Conservation (phyloP, 1,140 invertebrate genomes). For the Matsumurasca onukii region DNA sequence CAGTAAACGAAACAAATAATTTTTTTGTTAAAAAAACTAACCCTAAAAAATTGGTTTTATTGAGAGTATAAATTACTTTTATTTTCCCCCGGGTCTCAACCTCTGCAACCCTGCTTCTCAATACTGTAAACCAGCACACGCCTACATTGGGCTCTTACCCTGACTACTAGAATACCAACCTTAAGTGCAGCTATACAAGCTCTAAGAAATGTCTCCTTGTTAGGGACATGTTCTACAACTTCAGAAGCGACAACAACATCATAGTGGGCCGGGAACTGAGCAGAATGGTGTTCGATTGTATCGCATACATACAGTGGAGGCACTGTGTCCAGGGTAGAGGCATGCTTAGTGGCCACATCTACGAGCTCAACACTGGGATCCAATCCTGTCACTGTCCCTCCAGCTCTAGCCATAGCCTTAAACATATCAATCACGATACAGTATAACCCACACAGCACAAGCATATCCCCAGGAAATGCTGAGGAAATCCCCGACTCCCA, state of each 20-base stretch:
- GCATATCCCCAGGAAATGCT: no score
- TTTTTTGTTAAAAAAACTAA: neutral
- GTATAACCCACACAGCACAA: no score
- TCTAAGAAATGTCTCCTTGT: constrained; percentile 74
- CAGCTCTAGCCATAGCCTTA: constrained; percentile 68
- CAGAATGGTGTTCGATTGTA: constrained; percentile 60
- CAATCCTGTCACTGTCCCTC: constrained; percentile 79
- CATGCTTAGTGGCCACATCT: constrained; percentile 62
- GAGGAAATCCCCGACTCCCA: no score
- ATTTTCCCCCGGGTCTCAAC: neutral
- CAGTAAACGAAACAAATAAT: no score
- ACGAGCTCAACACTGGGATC: constrained; percentile 76
- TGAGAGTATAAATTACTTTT: neutral
- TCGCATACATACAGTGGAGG: constrained; percentile 42
- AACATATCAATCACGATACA: no score
- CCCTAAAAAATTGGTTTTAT: neutral
- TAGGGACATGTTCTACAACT: constrained; percentile 88
- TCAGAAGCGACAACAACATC: constrained; percentile 89
- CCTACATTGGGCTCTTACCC: neutral
- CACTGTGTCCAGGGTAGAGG: constrained; percentile 43
- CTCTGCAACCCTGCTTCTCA: neutral
- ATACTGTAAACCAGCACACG: neutral
- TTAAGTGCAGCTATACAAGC: constrained; percentile 70
- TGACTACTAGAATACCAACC: no score
- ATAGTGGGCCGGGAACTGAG: constrained; percentile 55